Evolutionary conservation across 2,797 vertebrate genomes (phyloP), one percentile per base, ranked within the genome.

Genomic region (Pampus argenteus): DNA sequence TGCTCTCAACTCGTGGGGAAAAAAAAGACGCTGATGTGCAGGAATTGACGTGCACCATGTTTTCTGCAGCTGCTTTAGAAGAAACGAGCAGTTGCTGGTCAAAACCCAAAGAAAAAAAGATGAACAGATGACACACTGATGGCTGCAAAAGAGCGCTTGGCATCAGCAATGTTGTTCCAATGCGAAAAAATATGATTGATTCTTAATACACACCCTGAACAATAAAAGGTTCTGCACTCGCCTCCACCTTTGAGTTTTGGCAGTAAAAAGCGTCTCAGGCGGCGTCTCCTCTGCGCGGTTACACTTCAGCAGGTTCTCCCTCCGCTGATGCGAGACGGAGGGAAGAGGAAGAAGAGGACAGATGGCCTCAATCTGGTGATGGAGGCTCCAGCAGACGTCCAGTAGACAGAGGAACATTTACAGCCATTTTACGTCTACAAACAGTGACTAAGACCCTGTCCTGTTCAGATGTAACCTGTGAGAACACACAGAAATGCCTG

Each of bases 321-420:
- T 79, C 84, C 23, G 55, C 75, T 76, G 75, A 60, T 28, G 68
- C 50, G 15, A 71, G 66, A 59, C 72, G 82, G 66, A 74, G 66
- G 68, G 62, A 71, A 17, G 49, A 47, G 56, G 40, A 65, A 50
- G 49, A 56, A n/a, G 62, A 58, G 81, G 82, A 88, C 90, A 90
- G 90, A 91, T 92, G 91, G 91, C 76, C 82, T 87, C 85, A 88
- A 88, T 88, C 87, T 88, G 89, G 78, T 83, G 81, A 71, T 42
- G 69, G 73, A 72, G 62, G 74, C 57, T 74, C 67, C 59, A 26
- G 64, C 83, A 84, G 75, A 82, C 61, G 76, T 82, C 84, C 78
- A 86, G 71, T 29, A 82, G 73, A 86, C 65, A 78, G 78, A 78
- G 72, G 78, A 84, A 72, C 79, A 78, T 81, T 86, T 83, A 83